Base-by-base conservation (phyloP, 2,888 invertebrate species). In the Chalcosyrphus nemorum region DNA sequence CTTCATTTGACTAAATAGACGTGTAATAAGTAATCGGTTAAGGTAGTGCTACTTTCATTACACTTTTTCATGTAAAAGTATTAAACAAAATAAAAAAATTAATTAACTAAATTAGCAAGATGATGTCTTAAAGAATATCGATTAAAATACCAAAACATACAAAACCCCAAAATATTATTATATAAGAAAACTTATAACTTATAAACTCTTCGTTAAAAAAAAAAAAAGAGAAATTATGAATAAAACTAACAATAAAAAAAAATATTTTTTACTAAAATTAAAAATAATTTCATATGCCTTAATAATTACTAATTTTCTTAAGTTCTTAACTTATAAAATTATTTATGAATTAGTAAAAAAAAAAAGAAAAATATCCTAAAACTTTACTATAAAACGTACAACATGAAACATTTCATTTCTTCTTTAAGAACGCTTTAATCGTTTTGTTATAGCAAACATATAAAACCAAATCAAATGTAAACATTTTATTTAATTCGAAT, bases 241-340 rank as follows among this genome's bases (percentile, higher is more conserved):
- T 29, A 35, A 15, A 47, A 47, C 13, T 47, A n/a, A 19, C 19
- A 4, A n/a, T 11, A 57, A 38, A 52, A 29, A 4, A 72, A 52
- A 52, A 61, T 63, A 43, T 72, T 72, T 72, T 72, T 63, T 72
- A 72, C 63, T 27, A 63, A 41, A 38, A 43, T 24, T 38, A 45
- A 54, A 50, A 72, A 72, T 84, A 68, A 78, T 84, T 84, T 84
- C 74, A 29, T 74, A 80, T 84, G 82, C 82, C 82, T 84, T 84
- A 82, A 74, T 56, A 63, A 38, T 70, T 50, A 76, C 66, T 17
- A 65, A 59, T 65, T 71, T 29, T 57, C 56, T 52, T 47, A 38
- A 38, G 19, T 66, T 74, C 56, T 63, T 56, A 59, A 59, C 2
- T 21, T 32, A 19, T 76, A 52, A 11, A 54, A 35, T 57, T 70